phyloP scores from a whole-genome alignment of 2,797 vertebrate genomes.

The Prunella strophiata region DNA sequence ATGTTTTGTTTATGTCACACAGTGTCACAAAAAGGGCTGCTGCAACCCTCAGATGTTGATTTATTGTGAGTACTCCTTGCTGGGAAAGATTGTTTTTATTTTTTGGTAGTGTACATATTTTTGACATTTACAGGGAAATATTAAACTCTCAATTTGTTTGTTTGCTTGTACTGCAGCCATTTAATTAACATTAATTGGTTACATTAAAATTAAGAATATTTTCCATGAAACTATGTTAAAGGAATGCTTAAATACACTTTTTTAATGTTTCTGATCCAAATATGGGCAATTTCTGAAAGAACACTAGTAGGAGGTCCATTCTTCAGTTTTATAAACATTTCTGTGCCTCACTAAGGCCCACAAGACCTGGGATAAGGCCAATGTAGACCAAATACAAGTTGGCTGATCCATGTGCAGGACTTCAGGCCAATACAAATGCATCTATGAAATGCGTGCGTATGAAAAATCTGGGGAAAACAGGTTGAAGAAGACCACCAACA shows the following conservation, averaged over 20 bases:
- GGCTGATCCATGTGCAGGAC: neutral
- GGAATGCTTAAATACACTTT: neutral
- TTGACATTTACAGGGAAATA: neutral
- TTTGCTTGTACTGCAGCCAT: neutral
- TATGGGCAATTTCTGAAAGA: neutral
- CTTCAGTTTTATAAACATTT: slow-evolving; percentile 47
- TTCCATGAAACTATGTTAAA: neutral
- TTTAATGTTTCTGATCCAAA: neutral
- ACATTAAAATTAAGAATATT: neutral
- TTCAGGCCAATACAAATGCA: slow-evolving; percentile 46
- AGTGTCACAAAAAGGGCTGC: neutral
- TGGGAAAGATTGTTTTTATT: slow-evolving; percentile 23
- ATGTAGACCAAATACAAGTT: slow-evolving; percentile 15
- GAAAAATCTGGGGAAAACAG: neutral
- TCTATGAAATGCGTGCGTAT: neutral
- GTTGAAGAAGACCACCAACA: slow-evolving; percentile 47
- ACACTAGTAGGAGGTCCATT: slow-evolving; percentile 27
- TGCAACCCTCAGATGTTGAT: neutral
- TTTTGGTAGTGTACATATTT: neutral
- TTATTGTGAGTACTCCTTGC: slow-evolving; percentile 29
- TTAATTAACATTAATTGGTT: neutral
- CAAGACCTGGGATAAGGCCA: slow-evolving; percentile 49
- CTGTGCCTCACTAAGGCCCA: neutral
- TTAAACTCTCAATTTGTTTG: neutral
- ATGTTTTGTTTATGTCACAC: slow-evolving; percentile 44